Evolutionary conservation across 2,113 vertebrate species (phyloP), one percentile per base, ranked within the genome.

Genomic region (Centrocercus urophasianus): DNA sequence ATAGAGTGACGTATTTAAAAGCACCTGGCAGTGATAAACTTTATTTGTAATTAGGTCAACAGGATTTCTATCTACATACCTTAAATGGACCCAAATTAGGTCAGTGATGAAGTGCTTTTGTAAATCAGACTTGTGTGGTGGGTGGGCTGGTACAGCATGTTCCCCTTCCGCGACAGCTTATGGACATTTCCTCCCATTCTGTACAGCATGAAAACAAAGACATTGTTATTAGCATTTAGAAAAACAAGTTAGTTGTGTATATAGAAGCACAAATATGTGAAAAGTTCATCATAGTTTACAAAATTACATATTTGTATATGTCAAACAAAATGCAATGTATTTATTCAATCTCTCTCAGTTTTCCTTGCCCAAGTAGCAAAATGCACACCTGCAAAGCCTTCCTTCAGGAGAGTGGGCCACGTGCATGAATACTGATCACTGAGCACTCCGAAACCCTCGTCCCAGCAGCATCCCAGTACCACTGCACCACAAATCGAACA

Each of bases 1-100:
- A 67, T 22, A 77, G 73, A 76, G 57, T 86, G 79, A 83, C 38
- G 12, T 56, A 91, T 92, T 93, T 92, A 93, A 88, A 83, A 93
- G 75, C 0, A 2, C 66, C 91, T 12, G 8, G 66, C 81, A 18
- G 83, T 3, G 77, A 89, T 89, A 89, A 93, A 94, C 84, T 93
- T 91, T 0, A 0, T 32, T 57, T 60, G 47, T 91, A 95, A 93
- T 65, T 76, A 94, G 79, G 91, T 95, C 94, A 96, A 75, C 86
- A 90, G 88, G 91, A 94, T 94, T 95, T 90, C 83, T 94, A 75
- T 48, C 90, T 57, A 57, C 69, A 5, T 40, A 79, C 73, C 87
- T 91, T 93, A 79, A 81, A 66, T 42, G 65, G 69, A 95, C 25
- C 65, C 83, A 88, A 91, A 93, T 90, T 86, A 94, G 93, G 85